Evolutionary conservation across 2,797 vertebrate species (phyloP).

Genomic region (Simalia tracyae): DNA sequence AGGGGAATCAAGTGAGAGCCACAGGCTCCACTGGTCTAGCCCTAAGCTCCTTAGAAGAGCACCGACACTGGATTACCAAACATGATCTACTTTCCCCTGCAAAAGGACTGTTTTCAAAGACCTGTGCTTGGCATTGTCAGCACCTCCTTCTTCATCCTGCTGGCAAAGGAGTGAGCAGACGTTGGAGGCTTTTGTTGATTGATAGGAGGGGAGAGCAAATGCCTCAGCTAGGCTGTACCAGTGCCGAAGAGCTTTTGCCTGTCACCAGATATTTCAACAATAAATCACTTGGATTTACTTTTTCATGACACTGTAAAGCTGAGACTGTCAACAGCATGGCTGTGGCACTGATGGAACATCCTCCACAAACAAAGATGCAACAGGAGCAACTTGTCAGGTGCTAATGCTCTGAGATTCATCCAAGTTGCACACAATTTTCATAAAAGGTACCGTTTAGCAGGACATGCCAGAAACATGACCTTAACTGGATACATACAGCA

Average conservation of each 20-base stretch:
- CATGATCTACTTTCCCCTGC: background rate
- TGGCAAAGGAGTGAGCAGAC: background rate
- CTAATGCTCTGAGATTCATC: background rate
- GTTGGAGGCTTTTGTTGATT: constrained; percentile 12
- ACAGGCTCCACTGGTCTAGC: background rate
- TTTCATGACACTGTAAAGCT: constrained; percentile 21
- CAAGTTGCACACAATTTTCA: background rate
- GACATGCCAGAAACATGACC: background rate
- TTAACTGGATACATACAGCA: background rate
- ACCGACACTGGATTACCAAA: background rate
- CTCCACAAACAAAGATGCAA: background rate
- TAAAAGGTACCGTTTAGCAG: background rate
- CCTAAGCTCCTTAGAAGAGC: background rate
- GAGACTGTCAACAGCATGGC: constrained; percentile 29
- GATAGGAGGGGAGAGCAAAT: constrained; percentile 36
- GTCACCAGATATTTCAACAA: constrained; percentile 39
- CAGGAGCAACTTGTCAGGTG: background rate
- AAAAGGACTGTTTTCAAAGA: background rate
- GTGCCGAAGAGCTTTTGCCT: constrained; percentile 30
- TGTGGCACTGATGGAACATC: constrained; percentile 42
- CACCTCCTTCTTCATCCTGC: background rate
- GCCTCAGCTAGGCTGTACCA: constrained; percentile 20
- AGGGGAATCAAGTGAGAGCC: background rate
- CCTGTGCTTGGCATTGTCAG: background rate
- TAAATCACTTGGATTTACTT: constrained; percentile 56